Percentiles rank a stretch among this genome's conserved stretches.
Evolutionary conservation across 2,113 vertebrate genomes (phyloP).

Genomic region (Rhizomys pruinosus): DNA sequence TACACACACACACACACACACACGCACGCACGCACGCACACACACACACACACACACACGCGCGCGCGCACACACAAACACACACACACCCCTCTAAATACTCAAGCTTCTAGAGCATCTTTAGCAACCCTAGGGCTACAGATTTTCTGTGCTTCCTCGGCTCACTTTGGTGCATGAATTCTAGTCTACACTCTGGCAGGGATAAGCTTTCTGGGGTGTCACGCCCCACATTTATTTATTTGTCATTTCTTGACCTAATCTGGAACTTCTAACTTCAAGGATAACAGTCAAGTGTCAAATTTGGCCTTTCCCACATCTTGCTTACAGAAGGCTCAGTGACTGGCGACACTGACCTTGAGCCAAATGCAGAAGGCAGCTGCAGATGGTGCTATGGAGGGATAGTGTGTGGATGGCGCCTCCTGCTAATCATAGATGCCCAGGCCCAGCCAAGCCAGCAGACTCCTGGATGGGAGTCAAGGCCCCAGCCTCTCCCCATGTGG

Average conservation of each 20-base stretch:
- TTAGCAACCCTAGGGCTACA: neutral
- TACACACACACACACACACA: neutral
- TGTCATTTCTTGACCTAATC: slow-evolving; percentile 52
- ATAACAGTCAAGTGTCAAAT: slow-evolving; percentile 72
- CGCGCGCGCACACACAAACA: neutral
- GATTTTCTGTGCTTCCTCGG: neutral
- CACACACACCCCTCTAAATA: neutral
- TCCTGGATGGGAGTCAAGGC: slow-evolving; percentile 75
- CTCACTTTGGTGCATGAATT: neutral
- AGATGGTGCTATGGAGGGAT: slow-evolving; percentile 76
- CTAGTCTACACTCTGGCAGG: neutral
- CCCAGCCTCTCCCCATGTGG: slow-evolving; percentile 61
- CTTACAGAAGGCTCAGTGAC: slow-evolving; percentile 67
- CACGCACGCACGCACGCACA: no score
- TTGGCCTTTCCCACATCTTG: slow-evolving; percentile 64
- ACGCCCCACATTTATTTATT: neutral
- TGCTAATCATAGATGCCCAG: slow-evolving; percentile 29
- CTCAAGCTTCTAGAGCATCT: neutral
- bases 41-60: neutral
- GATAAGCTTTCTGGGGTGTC: neutral
- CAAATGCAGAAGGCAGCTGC: slow-evolving; percentile 79
- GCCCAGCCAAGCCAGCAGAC: slow-evolving; percentile 63
- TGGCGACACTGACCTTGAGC: slow-evolving; percentile 58
- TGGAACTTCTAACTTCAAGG: slow-evolving; percentile 63
- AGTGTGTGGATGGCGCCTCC: slow-evolving; percentile 45